Evolutionary conservation across 2,113 vertebrate genomes (phyloP), one percentile per base, ranked within the genome.

Genomic region (Heteronetta atricapilla): DNA sequence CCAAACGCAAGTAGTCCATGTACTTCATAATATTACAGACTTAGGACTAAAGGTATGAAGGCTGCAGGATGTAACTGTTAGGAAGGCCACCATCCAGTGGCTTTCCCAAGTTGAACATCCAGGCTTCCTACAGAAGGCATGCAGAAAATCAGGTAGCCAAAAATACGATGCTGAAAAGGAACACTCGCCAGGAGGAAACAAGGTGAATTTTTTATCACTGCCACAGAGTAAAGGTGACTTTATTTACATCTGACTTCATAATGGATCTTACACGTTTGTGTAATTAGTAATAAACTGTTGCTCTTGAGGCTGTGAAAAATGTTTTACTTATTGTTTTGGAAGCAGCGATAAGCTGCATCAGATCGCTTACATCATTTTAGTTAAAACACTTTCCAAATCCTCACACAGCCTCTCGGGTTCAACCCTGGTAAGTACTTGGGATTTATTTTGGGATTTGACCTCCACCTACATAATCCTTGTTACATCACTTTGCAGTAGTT

Each of bases 391-490:
- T 46, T 94, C n/a, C 90, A 86, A 97, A 95, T 95, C 96, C 92
- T 91, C 88, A 79, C n/a, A 85, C 52, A 82, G 92, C 79, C 44
- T 87, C 70, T 84, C 70, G 68, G 62, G 78, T 91, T 88, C 88
- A 95, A 95, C 87, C 62, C 87, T 76, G 34, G 8, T 89, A 95
- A 96, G 4, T 18, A 93, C 62, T 21, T 42, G 64, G 83, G 81
- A 93, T 91, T 96, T 96, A 96, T 88, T 87, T 76, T 56, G 68
- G 91, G 85, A 84, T 94, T 72, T 94, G 93, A 94, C 89, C 92
- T 92, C 85, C 74, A 93, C 89, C 89, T 91, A 84, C 91, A 84
- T 87, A 89, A 97, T 93, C 95, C 95, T 66, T 80, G 85, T 96
- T 97, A 96, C 64, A 86, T 95, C 91, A 95, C 72, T 93, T 88